Base-by-base conservation (phyloP, 2,113 vertebrate species). In the Mesoclemmys tuberculata region DNA sequence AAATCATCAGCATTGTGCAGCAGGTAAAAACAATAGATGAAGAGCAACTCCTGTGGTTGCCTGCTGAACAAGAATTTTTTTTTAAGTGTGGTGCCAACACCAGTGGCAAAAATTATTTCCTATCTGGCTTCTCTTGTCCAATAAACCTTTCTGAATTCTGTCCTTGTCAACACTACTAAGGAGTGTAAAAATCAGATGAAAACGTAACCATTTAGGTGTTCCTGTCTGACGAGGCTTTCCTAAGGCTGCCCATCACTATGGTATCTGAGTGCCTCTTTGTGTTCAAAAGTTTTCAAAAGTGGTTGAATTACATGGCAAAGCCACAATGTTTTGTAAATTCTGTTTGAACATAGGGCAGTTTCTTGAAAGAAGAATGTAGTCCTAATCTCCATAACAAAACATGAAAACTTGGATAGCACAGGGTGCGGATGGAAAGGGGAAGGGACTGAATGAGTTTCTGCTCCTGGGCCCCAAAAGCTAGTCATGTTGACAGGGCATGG, bases 141-240 rank as follows among this genome's bases (percentile, higher is more conserved):
- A 35, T 88, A 79, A 71, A 49, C 56, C 27, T 85, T 82, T 80
- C 93, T 84, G 91, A 93, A 64, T 82, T 95, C 79, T 94, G 85
- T 35, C 78, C 97, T 48, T 90, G 56, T 93, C 94, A 92, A 89
- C 78, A 71, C 64, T 94, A 81, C 22, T 94, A 44, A 92, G 71
- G 55, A 92, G 85, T 93, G 38, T 90, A 95, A 94, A 96, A 94
- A 87, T 90, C 44, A 90, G 89, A 96, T 92, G 87, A 96, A 89
- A 96, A 87, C 80, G 92, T 61, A 85, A n/a, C 13, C 83, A 77
- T 48, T 92, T 64, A 84, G 80, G 46, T 41, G 82, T 94, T 95
- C 89, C 80, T 46, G 93, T 88, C 93, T 85, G 85, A 18, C 10
- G 71, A 90, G 94, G 71, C 82, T 87, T 61, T 96, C 95, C 85